Percentiles rank a stretch among this genome's conserved stretches.
Conservation (phyloP, 2,113 vertebrate species). For the Ceuthmochares aereus region DNA sequence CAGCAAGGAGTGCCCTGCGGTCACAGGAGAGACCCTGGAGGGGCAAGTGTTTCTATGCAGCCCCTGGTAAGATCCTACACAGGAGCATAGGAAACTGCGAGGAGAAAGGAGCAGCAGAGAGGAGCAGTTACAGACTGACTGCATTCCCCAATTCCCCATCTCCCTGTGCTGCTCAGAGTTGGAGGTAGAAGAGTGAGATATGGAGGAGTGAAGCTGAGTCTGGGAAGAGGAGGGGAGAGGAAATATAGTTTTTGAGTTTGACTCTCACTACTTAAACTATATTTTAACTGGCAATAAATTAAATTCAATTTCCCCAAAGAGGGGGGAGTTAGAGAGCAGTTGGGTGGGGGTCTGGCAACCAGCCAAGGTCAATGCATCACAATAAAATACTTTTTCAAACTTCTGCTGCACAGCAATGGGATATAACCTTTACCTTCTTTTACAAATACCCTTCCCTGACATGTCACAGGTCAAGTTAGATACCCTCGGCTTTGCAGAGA, state of each 20-base stretch:
- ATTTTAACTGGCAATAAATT: background rate
- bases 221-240: background rate
- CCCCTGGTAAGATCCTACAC: too few relatives aligned
- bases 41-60: too few relatives aligned
- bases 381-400: background rate
- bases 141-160: rapidly evolving
- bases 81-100: too few relatives aligned
- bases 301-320: background rate
- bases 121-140: rapidly evolving
- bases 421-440: background rate
- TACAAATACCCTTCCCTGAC: background rate
- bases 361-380: background rate
- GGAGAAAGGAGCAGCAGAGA: background rate
- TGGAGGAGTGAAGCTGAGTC: background rate
- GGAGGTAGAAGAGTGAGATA: background rate
- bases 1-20: background rate
- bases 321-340: too few relatives aligned
- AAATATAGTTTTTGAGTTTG: background rate
- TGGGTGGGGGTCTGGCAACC: background rate
- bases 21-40: too few relatives aligned
- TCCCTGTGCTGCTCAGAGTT: background rate
- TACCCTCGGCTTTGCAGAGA: background rate
- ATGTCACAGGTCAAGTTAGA: background rate
- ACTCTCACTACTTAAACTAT: background rate
- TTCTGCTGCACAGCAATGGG: background rate